A percentile compares a stretch with the other conserved stretches of the same genome.
phyloP scores from a whole-genome alignment of 2,888 invertebrate genomes.

The Drosophila rellima region DNA sequence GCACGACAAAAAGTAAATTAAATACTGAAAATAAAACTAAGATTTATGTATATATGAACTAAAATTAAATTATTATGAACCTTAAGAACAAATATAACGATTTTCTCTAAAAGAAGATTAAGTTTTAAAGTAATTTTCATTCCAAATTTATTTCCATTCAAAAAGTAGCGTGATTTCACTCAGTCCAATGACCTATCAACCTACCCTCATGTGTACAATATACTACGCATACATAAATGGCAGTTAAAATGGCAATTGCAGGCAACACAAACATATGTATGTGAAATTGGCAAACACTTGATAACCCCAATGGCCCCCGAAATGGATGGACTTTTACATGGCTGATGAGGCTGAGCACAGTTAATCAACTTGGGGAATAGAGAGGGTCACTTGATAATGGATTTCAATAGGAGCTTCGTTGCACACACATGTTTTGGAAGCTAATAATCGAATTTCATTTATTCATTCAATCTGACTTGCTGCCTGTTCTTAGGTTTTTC shows the following conservation, averaged over 20 bases:
- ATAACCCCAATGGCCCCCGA: constrained; percentile 11
- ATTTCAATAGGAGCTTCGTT: constrained; percentile 36
- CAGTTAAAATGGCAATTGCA: constrained; percentile 41
- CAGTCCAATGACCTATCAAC: background rate
- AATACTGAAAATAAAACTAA: too few relatives aligned
- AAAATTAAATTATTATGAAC: too few relatives aligned
- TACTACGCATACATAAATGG: constrained; percentile 6
- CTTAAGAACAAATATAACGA: too few relatives aligned
- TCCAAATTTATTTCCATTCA: background rate
- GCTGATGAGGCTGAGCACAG: constrained; percentile 1
- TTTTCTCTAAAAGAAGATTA: too few relatives aligned
- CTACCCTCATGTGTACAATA: background rate
- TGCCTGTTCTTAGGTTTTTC: background rate
- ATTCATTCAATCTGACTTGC: constrained; percentile 21
- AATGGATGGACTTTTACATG: constrained; percentile 9
- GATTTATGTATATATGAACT: too few relatives aligned
- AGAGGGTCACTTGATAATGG: constrained; percentile 20
- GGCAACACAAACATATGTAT: background rate
- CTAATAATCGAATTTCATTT: constrained; percentile 68
- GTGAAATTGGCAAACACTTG: constrained; percentile 29
- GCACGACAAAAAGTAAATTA: background rate
- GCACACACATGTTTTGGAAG: constrained; percentile 36
- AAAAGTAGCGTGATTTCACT: background rate
- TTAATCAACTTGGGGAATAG: constrained; percentile 19
- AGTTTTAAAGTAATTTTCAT: background rate